A percentile compares a stretch with the other conserved stretches of the same genome.
Conservation (phyloP, 2,888 invertebrate genomes). For the Drosophila antonietae region DNA sequence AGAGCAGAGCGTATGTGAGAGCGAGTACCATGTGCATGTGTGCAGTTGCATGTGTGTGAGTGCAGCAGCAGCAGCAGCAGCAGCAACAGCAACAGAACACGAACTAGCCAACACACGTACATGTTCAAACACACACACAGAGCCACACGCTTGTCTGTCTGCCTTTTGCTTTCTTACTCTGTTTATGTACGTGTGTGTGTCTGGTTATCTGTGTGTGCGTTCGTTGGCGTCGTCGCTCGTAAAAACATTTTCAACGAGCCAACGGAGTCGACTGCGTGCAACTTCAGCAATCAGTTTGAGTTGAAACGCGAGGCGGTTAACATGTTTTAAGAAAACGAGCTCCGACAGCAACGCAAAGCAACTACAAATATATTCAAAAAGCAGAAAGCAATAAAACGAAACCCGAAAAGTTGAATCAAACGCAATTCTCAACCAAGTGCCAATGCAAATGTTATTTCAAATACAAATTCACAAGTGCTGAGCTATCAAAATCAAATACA, state of each 20-base stretch:
- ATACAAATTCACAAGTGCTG: constrained; percentile 40
- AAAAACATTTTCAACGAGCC: constrained; percentile 82
- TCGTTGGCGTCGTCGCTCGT: constrained; percentile 65
- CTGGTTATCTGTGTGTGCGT: constrained; percentile 31
- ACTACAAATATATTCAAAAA: constrained; percentile 1
- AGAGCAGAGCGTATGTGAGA: constrained; percentile 51
- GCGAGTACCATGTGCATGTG: constrained; percentile 30
- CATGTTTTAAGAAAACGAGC: constrained; percentile 83
- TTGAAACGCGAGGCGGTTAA: constrained; percentile 84
- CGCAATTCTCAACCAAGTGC: constrained; percentile 49
- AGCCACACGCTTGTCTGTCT: constrained; percentile 59
- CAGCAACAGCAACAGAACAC: constrained; percentile 49
- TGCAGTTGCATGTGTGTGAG: constrained; percentile 37
- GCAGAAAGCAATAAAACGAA: not conserved
- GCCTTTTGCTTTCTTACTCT: constrained; percentile 36
- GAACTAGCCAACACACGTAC: constrained; percentile 32
- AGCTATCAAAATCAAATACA: constrained; percentile 35
- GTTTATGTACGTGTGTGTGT: constrained; percentile 27
- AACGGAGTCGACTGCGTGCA: constrained; percentile 82
- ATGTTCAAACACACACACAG: constrained; percentile 7
- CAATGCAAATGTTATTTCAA: constrained; percentile 31
- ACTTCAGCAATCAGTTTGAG: constrained; percentile 84
- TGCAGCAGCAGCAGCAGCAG: constrained; percentile 38
- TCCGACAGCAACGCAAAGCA: constrained; percentile 52
- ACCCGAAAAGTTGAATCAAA: constrained; percentile 21